Base-by-base conservation (phyloP, 2,797 vertebrate species). In the Gephyroberyx darwinii region DNA sequence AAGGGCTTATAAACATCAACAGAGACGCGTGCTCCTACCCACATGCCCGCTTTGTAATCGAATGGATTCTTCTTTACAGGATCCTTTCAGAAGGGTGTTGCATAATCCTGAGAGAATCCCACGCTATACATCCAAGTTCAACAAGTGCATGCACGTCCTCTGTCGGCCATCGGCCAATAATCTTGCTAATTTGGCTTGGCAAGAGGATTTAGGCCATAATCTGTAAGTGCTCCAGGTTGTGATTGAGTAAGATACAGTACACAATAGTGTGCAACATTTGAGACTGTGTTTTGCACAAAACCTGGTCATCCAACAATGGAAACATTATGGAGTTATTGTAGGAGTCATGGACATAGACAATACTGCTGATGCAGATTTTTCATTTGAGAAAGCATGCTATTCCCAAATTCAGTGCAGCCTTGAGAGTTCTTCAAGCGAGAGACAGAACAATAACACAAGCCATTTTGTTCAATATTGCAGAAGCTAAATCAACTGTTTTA, bases 111-210 rank as follows among this genome's bases (percentile, higher is more conserved):
- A 62, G 33, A 17, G 58, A 75, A 67, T 77, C 69, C 54, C 47
- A 63, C 65, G 43, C 54, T 19, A 3, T 22, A 37, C 1, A 0
- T 55, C 47, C 65, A 70, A 65, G 69, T 88, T 69, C 67, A 73
- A 68, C 67, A 86, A 78, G 65, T 30, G 63, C 73, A 80, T 84
- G 81, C 74, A 78, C 30, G 33, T 78, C 73, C 65, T 77, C 75
- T 80, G n/a, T n/a, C n/a, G 86, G 81, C 53, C 52, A 26, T 16
- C 17, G 43, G 72, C 75, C 79, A 78, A 43, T 85, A 82, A 87
- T 88, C 83, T 78, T 1, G 62, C 82, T 86, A 82, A 85, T 86
- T 87, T 71, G 83, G 63, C 37, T 84, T 80, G 81, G 77, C 54
- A 66, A 69, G 47, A 51, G 6, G 22, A 62, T 50, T 76, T 78